Evolutionary conservation across 2,797 vertebrate species (phyloP).

Genomic region (Melanotaenia parkinsoni): DNA sequence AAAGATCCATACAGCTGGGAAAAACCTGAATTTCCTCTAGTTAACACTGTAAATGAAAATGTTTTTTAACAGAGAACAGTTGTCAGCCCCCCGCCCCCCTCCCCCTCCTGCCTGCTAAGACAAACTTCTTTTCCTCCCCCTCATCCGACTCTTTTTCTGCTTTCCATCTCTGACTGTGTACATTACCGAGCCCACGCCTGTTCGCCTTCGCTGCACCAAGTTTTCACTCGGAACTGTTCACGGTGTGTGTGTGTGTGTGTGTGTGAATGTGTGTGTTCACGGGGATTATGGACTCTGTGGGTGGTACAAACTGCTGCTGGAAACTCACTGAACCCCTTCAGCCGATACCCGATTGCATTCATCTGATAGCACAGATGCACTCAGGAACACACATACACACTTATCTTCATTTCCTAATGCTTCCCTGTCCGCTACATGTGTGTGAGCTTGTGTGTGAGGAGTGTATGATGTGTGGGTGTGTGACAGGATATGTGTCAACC

Average conservation of each 20-base stretch:
- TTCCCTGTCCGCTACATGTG: not conserved
- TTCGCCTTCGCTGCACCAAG: slow-evolving; percentile 25
- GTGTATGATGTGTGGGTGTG: slow-evolving; percentile 11
- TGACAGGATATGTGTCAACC: slow-evolving; percentile 62
- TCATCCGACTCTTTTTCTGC: slow-evolving; percentile 45
- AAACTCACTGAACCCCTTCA: slow-evolving; percentile 23
- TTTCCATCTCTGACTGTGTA: slow-evolving; percentile 61
- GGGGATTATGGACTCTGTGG: slow-evolving; percentile 30
- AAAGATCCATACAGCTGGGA: not conserved
- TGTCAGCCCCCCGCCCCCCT: not conserved
- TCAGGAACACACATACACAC: not conserved
- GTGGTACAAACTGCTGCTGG: slow-evolving; percentile 41
- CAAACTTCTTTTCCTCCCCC: slow-evolving; percentile 57
- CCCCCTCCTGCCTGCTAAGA: slow-evolving; percentile 5
- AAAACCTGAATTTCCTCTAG: not conserved
- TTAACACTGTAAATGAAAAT: not conserved
- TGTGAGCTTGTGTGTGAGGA: not conserved
- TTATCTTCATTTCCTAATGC: slow-evolving; percentile 4
- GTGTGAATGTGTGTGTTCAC: not conserved
- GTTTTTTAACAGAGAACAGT: not conserved
- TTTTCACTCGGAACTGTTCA: slow-evolving; percentile 22
- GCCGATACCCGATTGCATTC: slow-evolving; percentile 21
- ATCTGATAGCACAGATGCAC: not conserved
- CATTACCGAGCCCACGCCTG: slow-evolving; percentile 56
- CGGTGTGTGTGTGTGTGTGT: slow-evolving; percentile 4